Percentiles rank a stretch among this genome's conserved stretches.
phyloP scores from a whole-genome alignment of 2,113 vertebrate genomes.

The Prietella phreatophila region DNA sequence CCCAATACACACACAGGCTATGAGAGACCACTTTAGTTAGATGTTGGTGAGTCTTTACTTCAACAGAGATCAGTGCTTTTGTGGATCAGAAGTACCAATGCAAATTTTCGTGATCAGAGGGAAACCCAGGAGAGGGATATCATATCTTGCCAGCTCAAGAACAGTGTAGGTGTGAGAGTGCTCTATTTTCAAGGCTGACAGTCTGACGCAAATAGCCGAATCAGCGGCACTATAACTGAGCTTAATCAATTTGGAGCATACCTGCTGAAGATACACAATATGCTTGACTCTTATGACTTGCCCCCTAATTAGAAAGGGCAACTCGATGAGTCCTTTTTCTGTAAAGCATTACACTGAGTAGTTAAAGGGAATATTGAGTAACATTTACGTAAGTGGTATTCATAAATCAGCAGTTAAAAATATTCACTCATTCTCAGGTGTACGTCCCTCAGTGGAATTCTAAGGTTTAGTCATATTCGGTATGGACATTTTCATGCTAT shows the following conservation, averaged over 20 bases:
- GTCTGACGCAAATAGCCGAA: background rate
- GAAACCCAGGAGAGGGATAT: slow-evolving; percentile 8
- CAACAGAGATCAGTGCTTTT: background rate
- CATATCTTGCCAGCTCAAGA: background rate
- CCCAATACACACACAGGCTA: background rate
- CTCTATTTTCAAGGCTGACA: background rate
- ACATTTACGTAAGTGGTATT: background rate
- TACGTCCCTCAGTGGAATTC: background rate
- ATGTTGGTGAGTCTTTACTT: background rate
- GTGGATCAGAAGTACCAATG: slow-evolving; percentile 4
- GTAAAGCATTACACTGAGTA: background rate
- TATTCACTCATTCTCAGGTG: background rate
- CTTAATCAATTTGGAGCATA: background rate
- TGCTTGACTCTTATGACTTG: slow-evolving; percentile 7
- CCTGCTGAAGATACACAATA: background rate
- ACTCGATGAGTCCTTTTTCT: background rate
- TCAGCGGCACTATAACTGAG: background rate
- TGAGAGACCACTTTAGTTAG: background rate
- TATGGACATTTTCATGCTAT: background rate
- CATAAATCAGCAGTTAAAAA: slow-evolving; percentile 8
- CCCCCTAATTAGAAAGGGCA: slow-evolving; percentile 6
- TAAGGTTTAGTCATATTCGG: background rate
- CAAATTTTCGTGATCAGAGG: background rate
- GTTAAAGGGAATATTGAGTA: background rate
- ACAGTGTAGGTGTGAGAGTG: background rate